Base-by-base conservation (phyloP, 2,113 vertebrate genomes). In the Myiopsitta monachus region DNA sequence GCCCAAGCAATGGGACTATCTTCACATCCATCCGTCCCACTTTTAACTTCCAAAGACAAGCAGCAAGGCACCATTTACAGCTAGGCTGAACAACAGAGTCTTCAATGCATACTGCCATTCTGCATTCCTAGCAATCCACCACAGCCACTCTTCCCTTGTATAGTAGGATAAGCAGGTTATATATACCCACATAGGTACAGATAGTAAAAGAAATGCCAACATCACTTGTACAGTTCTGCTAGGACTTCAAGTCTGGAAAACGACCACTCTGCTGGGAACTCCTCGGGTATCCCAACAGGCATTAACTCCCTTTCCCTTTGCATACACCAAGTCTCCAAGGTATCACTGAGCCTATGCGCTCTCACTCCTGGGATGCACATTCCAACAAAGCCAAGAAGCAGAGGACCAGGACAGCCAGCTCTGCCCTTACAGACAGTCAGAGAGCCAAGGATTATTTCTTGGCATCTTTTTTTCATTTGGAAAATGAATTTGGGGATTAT, bases 301-400 rank as follows among this genome's bases (percentile, higher is more conserved):
- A 83, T 83, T 26, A 91, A 78, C 69, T 95, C 81, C 94, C 89
- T 94, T 57, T 81, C 92, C 93, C 72, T 90, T 55, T 28, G 87
- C 3, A 10, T 74, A 62, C 66, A 76, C 55, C 74, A 47, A 55
- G 41, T 88, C 95, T 97, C 91, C 39, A 24, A 94, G 90, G 95
- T 95, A 97, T 97, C 89, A 96, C 91, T 96, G 93, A 92, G 92
- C 87, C 79, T 90, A 95, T 31, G 64, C 86, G 97, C 97, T 95
- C 95, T 96, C 93, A 87, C 75, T 96, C 92, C 91, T 93, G 97
- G 79, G 96, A 94, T 75, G 95, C 66, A 67, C 52, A 27, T 96
- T 90, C 95, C 95, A 87, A 51, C 95, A 95, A 89, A 87, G 92
- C 91, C 75, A 95, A 94, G 77, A 88, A 95, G 95, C 82, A 85